phyloP scores from a whole-genome alignment of 1,140 invertebrate species.

The Sminthurides bifidus region DNA sequence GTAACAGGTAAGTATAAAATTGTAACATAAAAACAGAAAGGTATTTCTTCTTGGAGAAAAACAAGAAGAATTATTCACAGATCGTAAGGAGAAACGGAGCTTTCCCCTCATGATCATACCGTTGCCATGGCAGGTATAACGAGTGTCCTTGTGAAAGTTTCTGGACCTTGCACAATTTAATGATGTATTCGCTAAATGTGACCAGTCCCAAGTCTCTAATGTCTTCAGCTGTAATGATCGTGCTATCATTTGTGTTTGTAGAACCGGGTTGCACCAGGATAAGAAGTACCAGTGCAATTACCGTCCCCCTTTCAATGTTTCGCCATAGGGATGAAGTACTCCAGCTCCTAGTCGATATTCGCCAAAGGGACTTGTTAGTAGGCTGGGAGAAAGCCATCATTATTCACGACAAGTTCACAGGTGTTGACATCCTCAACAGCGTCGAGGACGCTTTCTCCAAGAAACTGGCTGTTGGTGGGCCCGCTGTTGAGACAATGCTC shows the following conservation, averaged over 20 bases:
- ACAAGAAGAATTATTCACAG: too few relatives aligned
- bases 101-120: background rate
- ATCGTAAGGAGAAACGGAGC: too few relatives aligned
- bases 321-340: constrained; percentile 14
- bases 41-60: too few relatives aligned
- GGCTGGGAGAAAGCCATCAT: constrained; percentile 12
- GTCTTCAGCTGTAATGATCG: background rate
- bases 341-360: constrained; percentile 26
- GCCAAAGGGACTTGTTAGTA: constrained; percentile 9
- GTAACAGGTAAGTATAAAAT: constrained; percentile 18
- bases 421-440: constrained; percentile 15
- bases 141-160: background rate
- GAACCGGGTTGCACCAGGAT: constrained; percentile 26
- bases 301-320: constrained; percentile 25
- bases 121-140: background rate
- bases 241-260: constrained; percentile 2
- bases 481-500: too few relatives aligned
- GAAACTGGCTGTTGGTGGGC: too few relatives aligned
- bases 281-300: constrained; percentile 11
- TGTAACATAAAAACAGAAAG: background rate
- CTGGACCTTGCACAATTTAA: background rate
- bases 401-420: constrained; percentile 22
- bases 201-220: background rate
- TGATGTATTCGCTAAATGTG: background rate
- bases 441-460: constrained; percentile 15